Evolutionary conservation across 2,888 invertebrate genomes (phyloP).

Genomic region (Siphonodentalium dalli): DNA sequence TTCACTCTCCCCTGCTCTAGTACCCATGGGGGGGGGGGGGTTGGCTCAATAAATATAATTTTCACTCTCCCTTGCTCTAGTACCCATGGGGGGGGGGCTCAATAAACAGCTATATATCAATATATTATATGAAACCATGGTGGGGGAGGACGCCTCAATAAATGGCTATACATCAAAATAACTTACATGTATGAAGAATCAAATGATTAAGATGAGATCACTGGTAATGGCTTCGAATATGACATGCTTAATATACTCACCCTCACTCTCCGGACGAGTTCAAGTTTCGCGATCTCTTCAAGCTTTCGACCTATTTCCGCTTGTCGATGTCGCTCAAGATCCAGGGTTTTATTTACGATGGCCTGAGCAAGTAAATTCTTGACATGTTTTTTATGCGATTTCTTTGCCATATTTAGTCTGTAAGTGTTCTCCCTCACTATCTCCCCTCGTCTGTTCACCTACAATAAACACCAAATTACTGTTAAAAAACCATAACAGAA

Average conservation of each 20-base stretch:
- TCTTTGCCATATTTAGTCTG: conserved; percentile 58
- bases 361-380: conserved; percentile 64
- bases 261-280: conserved; percentile 60
- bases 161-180: too few relatives aligned
- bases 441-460: conserved; percentile 58
- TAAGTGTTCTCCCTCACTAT: conserved; percentile 61
- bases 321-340: conserved; percentile 58
- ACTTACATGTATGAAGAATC: too few relatives aligned
- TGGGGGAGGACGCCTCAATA: too few relatives aligned
- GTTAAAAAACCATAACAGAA: not conserved
- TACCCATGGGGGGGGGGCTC: too few relatives aligned
- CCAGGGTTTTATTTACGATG: conserved; percentile 64
- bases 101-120: too few relatives aligned
- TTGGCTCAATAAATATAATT: too few relatives aligned
- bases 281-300: conserved; percentile 64
- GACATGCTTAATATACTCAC: conserved; percentile 47
- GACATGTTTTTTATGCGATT: conserved; percentile 63
- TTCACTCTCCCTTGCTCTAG: too few relatives aligned
- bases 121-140: too few relatives aligned
- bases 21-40: too few relatives aligned
- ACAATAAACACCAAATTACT: conserved; percentile 8
- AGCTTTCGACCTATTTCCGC: conserved; percentile 59
- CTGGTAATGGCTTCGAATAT: too few relatives aligned
- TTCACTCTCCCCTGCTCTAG: too few relatives aligned
- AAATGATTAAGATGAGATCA: too few relatives aligned